Evolutionary conservation across 2,797 vertebrate genomes (phyloP), one percentile per base, ranked within the genome.

Genomic region (Amniataba percoides): DNA sequence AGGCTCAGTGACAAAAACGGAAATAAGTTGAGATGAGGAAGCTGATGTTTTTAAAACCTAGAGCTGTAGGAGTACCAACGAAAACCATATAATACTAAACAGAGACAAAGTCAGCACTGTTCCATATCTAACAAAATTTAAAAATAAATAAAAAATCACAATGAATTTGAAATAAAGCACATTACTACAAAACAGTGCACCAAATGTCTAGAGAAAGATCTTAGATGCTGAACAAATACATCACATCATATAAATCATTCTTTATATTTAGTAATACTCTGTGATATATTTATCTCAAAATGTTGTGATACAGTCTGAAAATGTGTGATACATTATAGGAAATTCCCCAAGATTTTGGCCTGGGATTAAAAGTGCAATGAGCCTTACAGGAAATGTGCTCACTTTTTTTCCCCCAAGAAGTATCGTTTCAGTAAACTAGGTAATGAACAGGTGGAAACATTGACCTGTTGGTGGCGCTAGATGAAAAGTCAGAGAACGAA

Each of bases 1-100:
- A 62, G 53, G 48, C n/a, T 2, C 9, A 40, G 15, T 14, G 64
- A 18, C 27, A 27, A 70, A 55, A 61, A 49, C 40, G 1, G 19
- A 34, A 70, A 70, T 8, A 52, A 19, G 7, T n/a, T 15, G 12
- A 45, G 46, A 42, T 4, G 62, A 59, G 53, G 62, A 66, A 66
- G 62, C 13, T 12, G 2, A 45, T 11, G 11, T 53, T 51, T 8
- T 31, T 48, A 12, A 39, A 56, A 19, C 4, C 42, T 72, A 19
- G 9, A 49, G 42, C 27, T 46, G 40, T 14, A 7, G 6, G 5
- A 25, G 2, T 9, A 27, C 2, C n/a, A n/a, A 13, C 11, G 11
- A 39, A 25, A 39, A 13, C 45, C 11, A 57, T 15, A 9, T 23
- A 15, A 52, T 25, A 15, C 2, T 46, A 34, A 25, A 42, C 3